Conservation (phyloP, 2,888 invertebrate genomes). For the Melikaiella ostensackeni region DNA sequence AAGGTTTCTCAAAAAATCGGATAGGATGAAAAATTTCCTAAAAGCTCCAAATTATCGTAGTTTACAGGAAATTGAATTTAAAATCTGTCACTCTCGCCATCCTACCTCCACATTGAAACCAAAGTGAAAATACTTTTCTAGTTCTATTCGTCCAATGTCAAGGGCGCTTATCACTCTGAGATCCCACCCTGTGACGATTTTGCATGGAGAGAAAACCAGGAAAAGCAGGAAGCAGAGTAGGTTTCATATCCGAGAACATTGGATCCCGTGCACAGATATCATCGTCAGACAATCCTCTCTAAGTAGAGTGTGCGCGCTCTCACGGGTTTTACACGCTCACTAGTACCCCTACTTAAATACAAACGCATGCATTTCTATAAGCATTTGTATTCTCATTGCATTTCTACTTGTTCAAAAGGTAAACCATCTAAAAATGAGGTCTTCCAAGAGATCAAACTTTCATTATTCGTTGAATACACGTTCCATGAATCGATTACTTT, state of each 20-base stretch:
- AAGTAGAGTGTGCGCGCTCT: conserved; percentile 53
- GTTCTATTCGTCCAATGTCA: background rate
- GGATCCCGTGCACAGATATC: conserved; percentile 58
- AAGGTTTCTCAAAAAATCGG: too few species aligned
- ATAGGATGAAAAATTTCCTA: too few species aligned
- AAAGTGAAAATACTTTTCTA: background rate
- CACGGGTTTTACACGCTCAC: conserved; percentile 60
- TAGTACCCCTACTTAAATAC: conserved; percentile 49
- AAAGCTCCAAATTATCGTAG: too few species aligned
- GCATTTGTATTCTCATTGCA: conserved; percentile 41
- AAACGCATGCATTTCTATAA: conserved; percentile 36
- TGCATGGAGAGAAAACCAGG: background rate
- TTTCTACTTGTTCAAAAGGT: background rate
- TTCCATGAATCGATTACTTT: background rate
- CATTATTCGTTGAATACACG: conserved; percentile 7
- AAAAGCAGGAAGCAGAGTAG: conserved; percentile 25
- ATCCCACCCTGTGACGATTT: background rate
- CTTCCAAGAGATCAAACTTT: background rate
- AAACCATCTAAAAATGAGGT: background rate
- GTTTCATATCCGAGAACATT: conserved; percentile 56
- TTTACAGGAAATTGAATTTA: too few species aligned
- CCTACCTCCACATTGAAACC: too few species aligned
- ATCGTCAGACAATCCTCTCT: conserved; percentile 53
- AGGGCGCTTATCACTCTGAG: background rate
- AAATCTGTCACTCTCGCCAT: too few species aligned